phyloP scores from a whole-genome alignment of 2,888 invertebrate species.

The Drosophila quinaria region DNA sequence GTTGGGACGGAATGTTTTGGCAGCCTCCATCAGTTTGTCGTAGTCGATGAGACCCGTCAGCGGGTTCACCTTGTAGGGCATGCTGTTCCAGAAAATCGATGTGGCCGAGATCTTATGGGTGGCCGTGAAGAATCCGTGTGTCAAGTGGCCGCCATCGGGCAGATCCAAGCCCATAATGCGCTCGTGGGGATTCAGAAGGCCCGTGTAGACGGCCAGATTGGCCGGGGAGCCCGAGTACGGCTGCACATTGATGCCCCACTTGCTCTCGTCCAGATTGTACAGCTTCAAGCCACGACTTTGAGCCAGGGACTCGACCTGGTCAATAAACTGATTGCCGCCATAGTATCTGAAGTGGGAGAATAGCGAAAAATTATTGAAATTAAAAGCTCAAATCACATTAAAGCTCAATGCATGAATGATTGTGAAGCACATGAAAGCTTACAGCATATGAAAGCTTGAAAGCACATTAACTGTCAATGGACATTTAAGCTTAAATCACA shows the following conservation, averaged over 20 bases:
- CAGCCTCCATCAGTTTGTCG: conserved; percentile 92
- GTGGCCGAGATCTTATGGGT: conserved; percentile 97
- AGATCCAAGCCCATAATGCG: conserved; percentile 98
- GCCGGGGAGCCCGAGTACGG: conserved; percentile 98
- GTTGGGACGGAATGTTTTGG: conserved; percentile 95
- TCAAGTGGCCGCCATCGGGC: conserved; percentile 98
- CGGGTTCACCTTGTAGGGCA: conserved; percentile 97
- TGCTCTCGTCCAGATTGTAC: conserved; percentile 91
- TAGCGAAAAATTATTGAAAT: background rate
- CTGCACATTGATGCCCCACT: conserved; percentile 99
- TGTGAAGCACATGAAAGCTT: background rate
- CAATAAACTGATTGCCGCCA: conserved; percentile 98
- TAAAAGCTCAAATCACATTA: background rate
- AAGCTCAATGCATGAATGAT: background rate
- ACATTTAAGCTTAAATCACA: background rate
- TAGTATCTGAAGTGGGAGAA: conserved; percentile 91
- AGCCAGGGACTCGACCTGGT: conserved; percentile 95
- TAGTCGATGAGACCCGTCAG: conserved; percentile 96
- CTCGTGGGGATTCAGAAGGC: conserved; percentile 94
- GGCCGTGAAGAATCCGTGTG: conserved; percentile 96
- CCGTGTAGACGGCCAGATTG: conserved; percentile 98
- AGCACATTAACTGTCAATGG: background rate
- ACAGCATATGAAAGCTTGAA: background rate
- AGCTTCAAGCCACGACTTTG: conserved; percentile 95
- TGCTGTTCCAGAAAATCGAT: conserved; percentile 98